Conservation (phyloP, 2,888 invertebrate genomes). For the Parelbella ahira region DNA sequence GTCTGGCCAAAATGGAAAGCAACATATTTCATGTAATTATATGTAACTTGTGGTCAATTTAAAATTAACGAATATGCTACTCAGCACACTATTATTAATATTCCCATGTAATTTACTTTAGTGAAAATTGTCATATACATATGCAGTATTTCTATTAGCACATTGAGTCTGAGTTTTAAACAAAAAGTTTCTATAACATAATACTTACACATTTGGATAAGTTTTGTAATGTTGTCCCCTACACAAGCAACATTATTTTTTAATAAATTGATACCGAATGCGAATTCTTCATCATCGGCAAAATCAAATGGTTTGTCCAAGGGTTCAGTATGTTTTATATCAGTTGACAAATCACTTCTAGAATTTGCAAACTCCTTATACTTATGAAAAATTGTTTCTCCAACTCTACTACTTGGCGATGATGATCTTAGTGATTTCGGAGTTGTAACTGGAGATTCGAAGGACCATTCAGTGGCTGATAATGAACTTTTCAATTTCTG, state of each 20-base stretch:
- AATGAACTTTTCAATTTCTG: conserved; percentile 36
- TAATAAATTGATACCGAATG: conserved; percentile 65
- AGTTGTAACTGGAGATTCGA: conserved; percentile 40
- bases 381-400: conserved; percentile 55
- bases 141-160: too few species aligned
- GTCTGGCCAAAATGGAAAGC: too few species aligned
- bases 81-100: too few species aligned
- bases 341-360: conserved; percentile 48
- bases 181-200: too few species aligned
- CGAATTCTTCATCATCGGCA: conserved; percentile 69
- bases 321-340: conserved; percentile 48
- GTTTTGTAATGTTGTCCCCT: conserved; percentile 63
- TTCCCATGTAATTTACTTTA: too few species aligned
- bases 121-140: too few species aligned
- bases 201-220: conserved; percentile 64
- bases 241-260: conserved; percentile 73
- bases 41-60: too few species aligned
- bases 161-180: too few species aligned
- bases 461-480: conserved; percentile 45
- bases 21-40: too few species aligned
- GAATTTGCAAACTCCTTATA: conserved; percentile 61
- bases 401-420: conserved; percentile 43
- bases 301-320: conserved; percentile 65
- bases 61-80: too few species aligned
- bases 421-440: conserved; percentile 50